Conservation (phyloP, 30 jellyfish, hydroid and myxozoan species). For the Clytia hemisphaerica region DNA sequence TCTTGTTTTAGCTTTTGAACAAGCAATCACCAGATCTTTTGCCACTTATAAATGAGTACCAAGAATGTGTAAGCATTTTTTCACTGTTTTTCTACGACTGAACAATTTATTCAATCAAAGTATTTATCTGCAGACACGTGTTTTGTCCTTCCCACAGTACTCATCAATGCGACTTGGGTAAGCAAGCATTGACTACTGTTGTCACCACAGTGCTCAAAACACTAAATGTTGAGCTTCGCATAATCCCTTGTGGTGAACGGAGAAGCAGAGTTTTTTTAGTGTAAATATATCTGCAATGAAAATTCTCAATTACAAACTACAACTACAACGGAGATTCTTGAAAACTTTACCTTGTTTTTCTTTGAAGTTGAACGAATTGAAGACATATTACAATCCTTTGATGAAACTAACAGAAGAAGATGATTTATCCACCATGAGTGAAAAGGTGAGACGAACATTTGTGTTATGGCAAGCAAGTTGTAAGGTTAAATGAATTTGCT, state of each 20-base stretch:
- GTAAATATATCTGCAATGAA: too few relatives aligned
- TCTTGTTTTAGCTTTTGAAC: conserved; percentile 37
- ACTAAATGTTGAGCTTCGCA: too few relatives aligned
- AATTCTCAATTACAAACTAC: too few relatives aligned
- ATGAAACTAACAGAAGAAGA: conserved; percentile 43
- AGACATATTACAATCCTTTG: conserved; percentile 53
- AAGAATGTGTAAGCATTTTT: conserved; percentile 43
- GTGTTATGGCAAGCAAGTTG: too few relatives aligned
- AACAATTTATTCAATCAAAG: not conserved
- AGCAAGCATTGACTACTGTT: too few relatives aligned
- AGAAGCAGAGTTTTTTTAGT: too few relatives aligned
- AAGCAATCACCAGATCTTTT: conserved; percentile 86
- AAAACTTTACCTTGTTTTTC: not conserved
- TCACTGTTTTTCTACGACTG: not conserved
- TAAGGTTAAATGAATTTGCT: too few relatives aligned
- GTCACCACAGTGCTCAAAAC: too few relatives aligned
- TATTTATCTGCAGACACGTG: conserved; percentile 7
- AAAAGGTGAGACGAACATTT: too few relatives aligned
- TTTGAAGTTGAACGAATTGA: conserved; percentile 54
- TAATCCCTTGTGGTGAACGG: too few relatives aligned
- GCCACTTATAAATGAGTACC: conserved; percentile 63
- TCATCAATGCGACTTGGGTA: too few relatives aligned
- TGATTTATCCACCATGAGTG: too few relatives aligned
- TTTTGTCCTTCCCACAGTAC: conserved; percentile 1
- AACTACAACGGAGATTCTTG: not conserved